phyloP scores from a whole-genome alignment of 2,797 vertebrate genomes.

The Ataeniobius toweri region DNA sequence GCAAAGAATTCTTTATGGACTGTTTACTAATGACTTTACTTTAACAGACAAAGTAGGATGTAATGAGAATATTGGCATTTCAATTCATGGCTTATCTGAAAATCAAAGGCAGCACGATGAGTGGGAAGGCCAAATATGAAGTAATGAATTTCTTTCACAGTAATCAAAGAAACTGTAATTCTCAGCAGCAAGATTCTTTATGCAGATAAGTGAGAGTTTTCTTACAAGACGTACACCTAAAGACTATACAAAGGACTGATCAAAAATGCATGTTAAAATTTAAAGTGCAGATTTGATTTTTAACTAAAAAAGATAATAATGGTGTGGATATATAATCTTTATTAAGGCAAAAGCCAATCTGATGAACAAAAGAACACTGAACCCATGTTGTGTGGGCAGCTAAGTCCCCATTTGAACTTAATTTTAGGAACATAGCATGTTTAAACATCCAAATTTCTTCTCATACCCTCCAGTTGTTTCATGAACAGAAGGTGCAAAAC shows the following conservation, averaged over 20 bases:
- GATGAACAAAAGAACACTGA: neutral
- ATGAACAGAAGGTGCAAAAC: neutral
- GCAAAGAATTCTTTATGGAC: neutral
- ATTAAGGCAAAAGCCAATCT: neutral
- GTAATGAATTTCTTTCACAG: conserved; percentile 25
- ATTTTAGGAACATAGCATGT: neutral
- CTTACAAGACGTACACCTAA: conserved; percentile 33
- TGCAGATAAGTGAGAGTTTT: conserved; percentile 38
- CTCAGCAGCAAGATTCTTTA: conserved; percentile 23
- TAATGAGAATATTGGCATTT: conserved; percentile 9
- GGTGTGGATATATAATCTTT: neutral
- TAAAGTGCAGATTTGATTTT: conserved; percentile 21
- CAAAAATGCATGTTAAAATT: conserved; percentile 34
- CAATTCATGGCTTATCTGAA: conserved; percentile 7
- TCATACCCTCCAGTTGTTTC: neutral
- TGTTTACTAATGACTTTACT: conserved; percentile 2
- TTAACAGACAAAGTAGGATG: neutral
- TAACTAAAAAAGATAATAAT: conserved; percentile 11
- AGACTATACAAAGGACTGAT: conserved; percentile 38
- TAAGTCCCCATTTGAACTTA: neutral
- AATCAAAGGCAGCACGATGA: conserved; percentile 9
- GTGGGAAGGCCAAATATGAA: conserved; percentile 41
- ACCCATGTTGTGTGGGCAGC: neutral
- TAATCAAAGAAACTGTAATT: conserved; percentile 47
- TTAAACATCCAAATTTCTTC: neutral